Evolutionary conservation across 2,797 vertebrate species (phyloP).

Genomic region (Menidia menidia): DNA sequence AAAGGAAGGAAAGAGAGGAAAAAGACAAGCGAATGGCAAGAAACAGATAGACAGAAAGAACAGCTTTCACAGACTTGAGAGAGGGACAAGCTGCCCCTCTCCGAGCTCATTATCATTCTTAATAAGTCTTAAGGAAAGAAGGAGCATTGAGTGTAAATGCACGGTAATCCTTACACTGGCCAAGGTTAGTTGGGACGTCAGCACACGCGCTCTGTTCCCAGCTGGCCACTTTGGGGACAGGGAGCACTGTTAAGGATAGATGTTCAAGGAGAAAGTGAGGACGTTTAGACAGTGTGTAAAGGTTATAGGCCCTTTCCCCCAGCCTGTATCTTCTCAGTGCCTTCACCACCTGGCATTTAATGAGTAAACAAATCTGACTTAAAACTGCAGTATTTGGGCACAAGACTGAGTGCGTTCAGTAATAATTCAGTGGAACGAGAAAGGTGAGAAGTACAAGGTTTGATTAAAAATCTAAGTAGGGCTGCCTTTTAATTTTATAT

Average conservation of each 20-base stretch:
- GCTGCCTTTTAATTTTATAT: slow-evolving; percentile 37
- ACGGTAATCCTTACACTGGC: slow-evolving; percentile 97
- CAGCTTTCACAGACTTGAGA: slow-evolving; percentile 82
- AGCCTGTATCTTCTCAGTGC: slow-evolving; percentile 56
- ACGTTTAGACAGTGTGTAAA: slow-evolving; percentile 62
- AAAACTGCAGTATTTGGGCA: slow-evolving; percentile 42
- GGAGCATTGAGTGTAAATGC: slow-evolving; percentile 98
- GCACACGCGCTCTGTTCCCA: slow-evolving; percentile 85
- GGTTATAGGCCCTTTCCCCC: slow-evolving; percentile 64
- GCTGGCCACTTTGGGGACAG: slow-evolving; percentile 77
- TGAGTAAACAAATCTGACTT: slow-evolving; percentile 57
- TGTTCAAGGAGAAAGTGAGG: slow-evolving; percentile 78
- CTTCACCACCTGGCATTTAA: slow-evolving; percentile 67
- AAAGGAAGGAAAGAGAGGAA: slow-evolving; percentile 50
- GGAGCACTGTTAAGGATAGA: slow-evolving; percentile 75
- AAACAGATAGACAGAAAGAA: slow-evolving; percentile 54
- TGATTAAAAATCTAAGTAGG: slow-evolving; percentile 37
- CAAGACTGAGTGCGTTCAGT: slow-evolving; percentile 8
- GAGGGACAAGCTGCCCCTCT: slow-evolving; percentile 91
- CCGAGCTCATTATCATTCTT: slow-evolving; percentile 99
- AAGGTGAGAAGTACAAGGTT: slow-evolving; percentile 14
- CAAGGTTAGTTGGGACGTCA: slow-evolving; percentile 98
- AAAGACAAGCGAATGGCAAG: slow-evolving; percentile 55
- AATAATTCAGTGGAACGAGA: slow-evolving; percentile 19
- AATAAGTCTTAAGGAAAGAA: slow-evolving; percentile 99